phyloP scores from a whole-genome alignment of 2,888 invertebrate species.

The Megamerina dolium region DNA sequence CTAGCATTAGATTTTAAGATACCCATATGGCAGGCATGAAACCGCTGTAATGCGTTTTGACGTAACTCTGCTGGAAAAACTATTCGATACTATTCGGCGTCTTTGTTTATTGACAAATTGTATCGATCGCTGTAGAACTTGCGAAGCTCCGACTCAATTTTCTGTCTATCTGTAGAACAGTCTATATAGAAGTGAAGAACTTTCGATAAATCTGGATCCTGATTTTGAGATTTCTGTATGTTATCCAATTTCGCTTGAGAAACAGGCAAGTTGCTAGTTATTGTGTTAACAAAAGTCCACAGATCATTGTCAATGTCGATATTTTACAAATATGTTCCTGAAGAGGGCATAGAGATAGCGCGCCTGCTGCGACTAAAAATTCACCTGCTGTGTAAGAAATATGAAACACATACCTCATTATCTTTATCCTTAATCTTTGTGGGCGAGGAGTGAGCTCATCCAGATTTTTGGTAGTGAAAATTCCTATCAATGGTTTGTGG shows the following conservation, averaged over 20 bases:
- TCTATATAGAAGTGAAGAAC: slow-evolving; percentile 2
- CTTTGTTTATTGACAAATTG: too few relatives aligned
- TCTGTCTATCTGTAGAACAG: slow-evolving; percentile 8
- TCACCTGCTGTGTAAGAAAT: slow-evolving; percentile 18
- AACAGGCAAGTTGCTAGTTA: slow-evolving; percentile 7
- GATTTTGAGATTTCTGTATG: slow-evolving; percentile 7
- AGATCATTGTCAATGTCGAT: neutral
- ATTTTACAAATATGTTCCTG: neutral
- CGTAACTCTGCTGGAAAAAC: slow-evolving; percentile 3
- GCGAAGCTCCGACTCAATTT: slow-evolving; percentile 6
- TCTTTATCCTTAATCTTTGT: slow-evolving; percentile 16
- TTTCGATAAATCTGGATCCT: slow-evolving; percentile 4
- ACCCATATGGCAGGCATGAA: slow-evolving; percentile 1
- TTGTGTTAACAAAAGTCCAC: slow-evolving; percentile 5
- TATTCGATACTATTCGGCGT: slow-evolving; percentile 2
- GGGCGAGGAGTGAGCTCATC: slow-evolving; percentile 18
- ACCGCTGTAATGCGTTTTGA: slow-evolving; percentile 1
- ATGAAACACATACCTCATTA: slow-evolving; percentile 17
- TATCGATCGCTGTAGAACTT: too few relatives aligned
- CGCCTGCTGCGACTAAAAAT: too few relatives aligned
- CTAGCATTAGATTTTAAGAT: slow-evolving; percentile 1
- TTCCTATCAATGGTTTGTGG: too few relatives aligned
- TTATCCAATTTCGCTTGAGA: slow-evolving; percentile 3
- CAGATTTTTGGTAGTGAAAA: slow-evolving; percentile 16
- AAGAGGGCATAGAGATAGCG: too few relatives aligned